Conservation (phyloP, 1,140 invertebrate genomes). For the Lepidurus apus region DNA sequence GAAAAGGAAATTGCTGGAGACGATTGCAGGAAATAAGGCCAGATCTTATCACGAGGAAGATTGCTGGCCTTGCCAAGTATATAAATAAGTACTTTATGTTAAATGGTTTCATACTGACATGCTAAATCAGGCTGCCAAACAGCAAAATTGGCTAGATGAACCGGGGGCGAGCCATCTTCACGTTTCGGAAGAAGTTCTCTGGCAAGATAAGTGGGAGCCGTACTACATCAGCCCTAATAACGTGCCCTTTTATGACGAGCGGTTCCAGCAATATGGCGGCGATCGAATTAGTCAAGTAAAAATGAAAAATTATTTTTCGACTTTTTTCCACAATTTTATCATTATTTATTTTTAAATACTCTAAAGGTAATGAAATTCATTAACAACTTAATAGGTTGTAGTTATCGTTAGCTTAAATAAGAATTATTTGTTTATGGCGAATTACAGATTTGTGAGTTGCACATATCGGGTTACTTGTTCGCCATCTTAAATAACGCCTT, state of each 20-base stretch:
- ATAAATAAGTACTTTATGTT: background rate
- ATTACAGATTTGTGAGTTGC: conserved; percentile 11
- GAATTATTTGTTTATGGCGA: background rate
- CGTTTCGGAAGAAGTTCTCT: conserved; percentile 36
- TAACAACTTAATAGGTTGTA: background rate
- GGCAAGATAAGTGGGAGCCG: conserved; percentile 57
- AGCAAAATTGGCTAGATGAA: background rate
- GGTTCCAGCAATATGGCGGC: conserved; percentile 59
- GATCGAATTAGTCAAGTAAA: conserved; percentile 58
- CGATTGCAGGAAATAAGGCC: conserved; percentile 24
- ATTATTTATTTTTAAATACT: background rate
- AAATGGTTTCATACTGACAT: background rate
- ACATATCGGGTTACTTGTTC: background rate
- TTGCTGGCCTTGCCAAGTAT: background rate
- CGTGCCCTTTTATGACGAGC: conserved; percentile 55
- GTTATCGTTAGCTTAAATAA: no score
- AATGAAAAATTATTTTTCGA: background rate
- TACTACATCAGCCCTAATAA: conserved; percentile 53
- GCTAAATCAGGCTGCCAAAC: background rate
- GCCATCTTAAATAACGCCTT: background rate
- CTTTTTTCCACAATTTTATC: background rate
- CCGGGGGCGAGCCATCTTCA: background rate
- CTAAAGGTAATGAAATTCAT: background rate
- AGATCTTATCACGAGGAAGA: conserved; percentile 25
- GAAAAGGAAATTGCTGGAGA: conserved; percentile 27